A percentile compares a stretch with the other conserved stretches of the same genome.
Conservation (phyloP, 2,797 vertebrate species). For the Tragelaphus eurycerus region DNA sequence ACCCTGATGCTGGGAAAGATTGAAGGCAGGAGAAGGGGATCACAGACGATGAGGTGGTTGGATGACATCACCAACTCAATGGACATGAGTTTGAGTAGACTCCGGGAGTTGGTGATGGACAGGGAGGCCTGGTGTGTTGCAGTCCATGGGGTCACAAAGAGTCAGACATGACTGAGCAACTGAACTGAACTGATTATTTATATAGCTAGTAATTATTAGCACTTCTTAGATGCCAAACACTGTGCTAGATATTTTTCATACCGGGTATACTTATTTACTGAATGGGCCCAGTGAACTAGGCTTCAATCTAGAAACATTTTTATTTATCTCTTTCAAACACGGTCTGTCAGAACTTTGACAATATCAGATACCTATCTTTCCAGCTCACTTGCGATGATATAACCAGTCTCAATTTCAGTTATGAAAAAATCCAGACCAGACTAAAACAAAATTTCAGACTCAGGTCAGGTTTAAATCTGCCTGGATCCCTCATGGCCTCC, state of each 20-base stretch:
- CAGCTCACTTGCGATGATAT: background rate
- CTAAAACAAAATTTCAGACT: background rate
- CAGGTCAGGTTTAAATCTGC: background rate
- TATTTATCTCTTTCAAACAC: background rate
- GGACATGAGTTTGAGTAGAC: background rate
- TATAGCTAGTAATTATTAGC: background rate
- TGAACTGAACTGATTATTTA: background rate
- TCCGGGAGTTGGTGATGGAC: background rate
- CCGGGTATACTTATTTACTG: background rate
- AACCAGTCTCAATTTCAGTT: background rate
- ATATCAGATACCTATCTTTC: background rate
- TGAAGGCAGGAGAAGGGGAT: background rate
- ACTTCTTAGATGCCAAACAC: background rate
- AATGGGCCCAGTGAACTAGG: background rate
- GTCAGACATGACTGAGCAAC: background rate
- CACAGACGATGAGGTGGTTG: background rate
- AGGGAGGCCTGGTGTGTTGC: background rate
- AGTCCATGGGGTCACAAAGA: background rate
- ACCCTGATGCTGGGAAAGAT: background rate
- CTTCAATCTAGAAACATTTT: slow-evolving; percentile 13
- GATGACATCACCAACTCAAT: background rate
- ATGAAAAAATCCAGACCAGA: background rate
- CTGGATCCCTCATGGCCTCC: background rate
- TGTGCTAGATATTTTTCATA: background rate
- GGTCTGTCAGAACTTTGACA: background rate